Evolutionary conservation across 2,888 invertebrate species (phyloP), one percentile per base, ranked within the genome.

Genomic region (Cryptophagus acutangulus): DNA sequence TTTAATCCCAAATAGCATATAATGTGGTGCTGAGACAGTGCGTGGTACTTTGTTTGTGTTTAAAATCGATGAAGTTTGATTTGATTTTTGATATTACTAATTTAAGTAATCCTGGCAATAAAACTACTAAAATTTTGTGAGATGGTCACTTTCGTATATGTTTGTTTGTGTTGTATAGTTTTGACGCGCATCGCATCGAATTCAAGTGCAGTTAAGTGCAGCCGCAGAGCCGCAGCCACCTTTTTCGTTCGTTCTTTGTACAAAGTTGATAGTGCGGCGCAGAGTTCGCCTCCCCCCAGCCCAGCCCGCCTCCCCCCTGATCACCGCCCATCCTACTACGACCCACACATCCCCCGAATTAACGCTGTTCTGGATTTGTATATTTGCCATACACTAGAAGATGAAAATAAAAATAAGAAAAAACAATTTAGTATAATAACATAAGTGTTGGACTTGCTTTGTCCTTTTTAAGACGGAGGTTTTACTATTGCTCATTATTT

Each of bases 401-500:
- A 59, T n/a, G n/a, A n/a, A n/a, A n/a, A n/a, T n/a, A n/a, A n/a
- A n/a, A n/a, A n/a, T n/a, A n/a, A n/a, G n/a, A n/a, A n/a, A n/a
- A n/a, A 55, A 59, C 55, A 47, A n/a, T 42, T 51, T 56, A 57
- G 54, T 26, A 29, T 52, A 50, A 51, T 54, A 56, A 48, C 48
- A 55, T 59, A 58, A 59, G 58, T 58, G 59, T 60, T 60, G 58
- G 58, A 57, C 56, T 60, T 58, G 58, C 58, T 60, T 61, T 51
- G 63, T 63, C 63, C 65, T 59, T 63, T 65, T 61, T 63, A 64
- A 58, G 61, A 65, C 63, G 64, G 65, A 67, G 63, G 65, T 67
- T 69, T 68, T 68, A 68, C 66, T 67, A 69, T 69, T 70, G 70
- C 69, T 70, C 70, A 68, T 66, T 65, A 63, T 63, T 63, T 69